Evolutionary conservation across 2,888 invertebrate genomes (phyloP).

Genomic region (Alcis repandata): DNA sequence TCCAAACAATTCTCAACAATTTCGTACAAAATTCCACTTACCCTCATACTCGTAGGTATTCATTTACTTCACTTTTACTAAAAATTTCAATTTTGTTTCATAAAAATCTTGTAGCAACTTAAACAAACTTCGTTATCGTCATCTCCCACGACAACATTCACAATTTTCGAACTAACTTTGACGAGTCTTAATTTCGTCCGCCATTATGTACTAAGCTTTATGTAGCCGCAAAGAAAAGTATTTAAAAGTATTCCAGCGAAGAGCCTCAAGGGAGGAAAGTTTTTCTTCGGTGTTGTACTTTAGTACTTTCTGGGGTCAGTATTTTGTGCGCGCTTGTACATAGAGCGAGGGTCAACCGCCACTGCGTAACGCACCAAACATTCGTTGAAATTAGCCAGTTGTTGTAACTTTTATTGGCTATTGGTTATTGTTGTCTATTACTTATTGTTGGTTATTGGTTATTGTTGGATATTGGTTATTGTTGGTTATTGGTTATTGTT

Average conservation of each 20-base stretch:
- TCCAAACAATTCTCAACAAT: not conserved
- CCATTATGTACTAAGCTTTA: constrained; percentile 60
- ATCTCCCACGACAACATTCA: constrained; percentile 53
- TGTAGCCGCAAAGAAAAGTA: constrained; percentile 55
- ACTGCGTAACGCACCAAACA: not conserved
- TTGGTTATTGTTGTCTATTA: too few species aligned
- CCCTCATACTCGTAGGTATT: constrained; percentile 2
- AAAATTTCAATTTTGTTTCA: constrained; percentile 23
- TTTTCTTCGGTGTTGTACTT: constrained; percentile 45
- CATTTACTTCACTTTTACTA: constrained; percentile 1
- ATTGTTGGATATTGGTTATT: too few species aligned
- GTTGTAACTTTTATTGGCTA: too few species aligned
- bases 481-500: too few species aligned
- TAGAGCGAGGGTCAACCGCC: constrained; percentile 18
- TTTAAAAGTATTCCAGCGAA: constrained; percentile 54
- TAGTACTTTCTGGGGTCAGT: constrained; percentile 52
- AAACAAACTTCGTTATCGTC: constrained; percentile 40
- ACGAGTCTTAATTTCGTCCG: constrained; percentile 49
- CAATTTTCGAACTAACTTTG: constrained; percentile 59
- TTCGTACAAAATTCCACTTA: not conserved
- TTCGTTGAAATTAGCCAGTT: too few species aligned
- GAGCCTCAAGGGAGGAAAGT: constrained; percentile 50
- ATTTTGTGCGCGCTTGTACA: constrained; percentile 41
- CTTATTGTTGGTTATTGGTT: too few species aligned
- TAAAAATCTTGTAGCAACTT: constrained; percentile 23